Conservation (phyloP, 2,888 invertebrate species). For the Sussaba pulchella region DNA sequence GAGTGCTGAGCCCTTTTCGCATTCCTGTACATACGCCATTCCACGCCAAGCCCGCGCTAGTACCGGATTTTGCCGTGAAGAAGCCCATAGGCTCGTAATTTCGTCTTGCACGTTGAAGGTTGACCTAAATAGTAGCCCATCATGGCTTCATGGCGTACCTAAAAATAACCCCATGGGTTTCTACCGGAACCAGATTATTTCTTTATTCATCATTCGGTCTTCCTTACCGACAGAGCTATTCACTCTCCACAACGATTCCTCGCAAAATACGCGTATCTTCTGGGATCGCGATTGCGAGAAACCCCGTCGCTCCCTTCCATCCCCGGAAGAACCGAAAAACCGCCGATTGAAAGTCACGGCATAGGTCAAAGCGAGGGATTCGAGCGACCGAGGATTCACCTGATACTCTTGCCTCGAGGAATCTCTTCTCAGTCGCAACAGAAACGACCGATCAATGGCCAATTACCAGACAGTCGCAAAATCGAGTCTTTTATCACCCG, state of each 20-base stretch:
- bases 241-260: conserved; percentile 25
- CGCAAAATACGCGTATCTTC: conserved; percentile 4
- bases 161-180: too few species aligned
- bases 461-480: background rate
- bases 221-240: conserved; percentile 29
- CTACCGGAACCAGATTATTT: too few species aligned
- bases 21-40: conserved; percentile 57
- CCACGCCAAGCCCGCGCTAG: too few species aligned
- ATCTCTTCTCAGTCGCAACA: conserved; percentile 22
- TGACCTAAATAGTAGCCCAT: too few species aligned
- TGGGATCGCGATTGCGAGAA: conserved; percentile 36
- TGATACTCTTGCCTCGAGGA: conserved; percentile 37
- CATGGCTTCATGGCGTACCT: too few species aligned
- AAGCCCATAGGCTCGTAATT: too few species aligned
- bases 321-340: conserved; percentile 57
- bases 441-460: conserved; percentile 5
- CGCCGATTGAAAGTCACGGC: conserved; percentile 66
- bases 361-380: conserved; percentile 65
- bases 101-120: too few species aligned
- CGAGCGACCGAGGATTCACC: conserved; percentile 57
- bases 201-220: too few species aligned
- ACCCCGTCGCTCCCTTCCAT: background rate
- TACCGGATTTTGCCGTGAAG: too few species aligned
- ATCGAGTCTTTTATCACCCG: background rate
- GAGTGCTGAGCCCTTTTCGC: conserved; percentile 56